These are phyloP conservation scores for Coenobita brevimanus DNA, from an alignment of 1,140 invertebrate species.

Conservation along the genomic window DNA sequence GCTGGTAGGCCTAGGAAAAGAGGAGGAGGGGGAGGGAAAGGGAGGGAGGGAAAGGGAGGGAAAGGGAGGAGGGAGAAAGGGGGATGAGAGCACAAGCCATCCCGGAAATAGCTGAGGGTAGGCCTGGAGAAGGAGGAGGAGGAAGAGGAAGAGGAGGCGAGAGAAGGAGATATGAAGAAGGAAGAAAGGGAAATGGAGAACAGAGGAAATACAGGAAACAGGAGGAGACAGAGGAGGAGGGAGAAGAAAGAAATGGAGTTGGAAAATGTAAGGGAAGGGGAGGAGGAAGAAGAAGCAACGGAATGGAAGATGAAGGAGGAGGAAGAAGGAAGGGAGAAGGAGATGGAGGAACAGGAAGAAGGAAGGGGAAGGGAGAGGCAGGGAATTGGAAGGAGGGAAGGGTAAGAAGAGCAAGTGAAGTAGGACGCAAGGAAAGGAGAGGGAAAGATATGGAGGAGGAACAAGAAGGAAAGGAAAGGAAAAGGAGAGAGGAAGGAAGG, in stretches of 20 bases:
- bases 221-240: too few species aligned
- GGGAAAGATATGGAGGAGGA: neutral
- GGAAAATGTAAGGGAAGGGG: neutral
- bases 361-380: neutral
- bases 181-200: neutral
- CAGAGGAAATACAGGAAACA: neutral
- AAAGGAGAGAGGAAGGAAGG: neutral
- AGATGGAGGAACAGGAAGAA: neutral
- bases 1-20: neutral
- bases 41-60: neutral
- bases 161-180: neutral
- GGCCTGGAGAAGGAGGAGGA: neutral
- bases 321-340: neutral
- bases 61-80: neutral
- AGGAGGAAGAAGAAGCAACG: too few species aligned
- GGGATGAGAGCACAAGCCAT: neutral
- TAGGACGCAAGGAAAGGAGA: too few species aligned
- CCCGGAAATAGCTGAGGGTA: neutral
- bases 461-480: neutral
- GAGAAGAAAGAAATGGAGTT: neutral
- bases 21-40: constrained; percentile 1
- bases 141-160: neutral
- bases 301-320: too few species aligned
- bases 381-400: neutral
- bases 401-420: too few species aligned